Percentiles rank a stretch among this genome's conserved stretches.
Conservation (phyloP, 1,140 invertebrate genomes). For the Drosophila truncata region DNA sequence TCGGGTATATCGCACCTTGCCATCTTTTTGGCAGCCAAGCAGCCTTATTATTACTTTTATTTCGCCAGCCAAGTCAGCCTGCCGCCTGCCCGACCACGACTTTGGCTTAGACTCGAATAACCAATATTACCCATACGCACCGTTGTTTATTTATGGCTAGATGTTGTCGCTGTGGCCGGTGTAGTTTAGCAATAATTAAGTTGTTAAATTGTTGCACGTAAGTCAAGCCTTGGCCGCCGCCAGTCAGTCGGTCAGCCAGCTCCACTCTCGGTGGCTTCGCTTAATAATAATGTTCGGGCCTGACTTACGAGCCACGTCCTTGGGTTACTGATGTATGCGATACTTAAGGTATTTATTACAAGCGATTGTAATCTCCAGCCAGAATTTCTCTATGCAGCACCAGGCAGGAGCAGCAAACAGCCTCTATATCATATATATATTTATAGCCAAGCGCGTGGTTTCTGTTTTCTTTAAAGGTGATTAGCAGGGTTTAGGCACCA, state of each 20-base stretch:
- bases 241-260: constrained; percentile 31
- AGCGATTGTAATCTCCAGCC: constrained; percentile 82
- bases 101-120: constrained; percentile 34
- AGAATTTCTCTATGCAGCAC: constrained; percentile 63
- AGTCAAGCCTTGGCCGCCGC: constrained; percentile 64
- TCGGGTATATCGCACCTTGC: constrained; percentile 68
- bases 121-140: constrained; percentile 80
- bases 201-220: constrained; percentile 85
- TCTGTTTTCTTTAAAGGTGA: constrained; percentile 40
- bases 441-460: constrained; percentile 54
- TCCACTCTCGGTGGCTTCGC: constrained; percentile 60
- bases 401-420: constrained; percentile 16
- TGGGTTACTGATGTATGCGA: constrained; percentile 84
- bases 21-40: constrained; percentile 71
- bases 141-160: constrained; percentile 78
- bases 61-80: constrained; percentile 14
- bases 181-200: constrained; percentile 85
- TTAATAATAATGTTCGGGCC: constrained; percentile 80
- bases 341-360: constrained; percentile 85
- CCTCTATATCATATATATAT: constrained; percentile 46
- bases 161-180: constrained; percentile 47
- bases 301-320: constrained; percentile 84
- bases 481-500: constrained; percentile 11
- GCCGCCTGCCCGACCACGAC: constrained; percentile 38
- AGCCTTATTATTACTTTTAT: constrained; percentile 57